Evolutionary conservation across 2,113 vertebrate genomes (phyloP).

Genomic region (Etheostoma cragini): DNA sequence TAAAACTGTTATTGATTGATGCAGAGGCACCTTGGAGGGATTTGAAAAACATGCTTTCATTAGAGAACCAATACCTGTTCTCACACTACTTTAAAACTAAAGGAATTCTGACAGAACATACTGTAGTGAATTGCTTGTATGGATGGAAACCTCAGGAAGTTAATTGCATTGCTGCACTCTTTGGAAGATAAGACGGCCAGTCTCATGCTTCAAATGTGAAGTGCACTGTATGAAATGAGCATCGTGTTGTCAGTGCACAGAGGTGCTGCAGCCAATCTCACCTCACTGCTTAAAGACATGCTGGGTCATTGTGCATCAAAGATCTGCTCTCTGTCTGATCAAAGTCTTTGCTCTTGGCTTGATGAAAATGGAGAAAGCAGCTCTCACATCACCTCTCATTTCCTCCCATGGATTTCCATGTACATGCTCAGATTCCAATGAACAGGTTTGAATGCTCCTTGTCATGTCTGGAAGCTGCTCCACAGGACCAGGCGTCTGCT

Average conservation of each 20-base stretch:
- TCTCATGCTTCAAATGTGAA: neutral
- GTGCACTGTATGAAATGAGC: conserved; percentile 19
- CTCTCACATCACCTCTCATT: conserved; percentile 1
- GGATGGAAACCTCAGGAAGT: neutral
- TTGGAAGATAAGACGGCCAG: neutral
- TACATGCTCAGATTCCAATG: neutral
- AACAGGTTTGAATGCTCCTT: neutral
- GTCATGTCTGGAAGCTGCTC: neutral
- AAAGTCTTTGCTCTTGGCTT: conserved; percentile 15
- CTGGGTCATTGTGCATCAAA: conserved; percentile 27
- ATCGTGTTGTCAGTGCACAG: conserved; percentile 11
- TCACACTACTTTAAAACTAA: neutral
- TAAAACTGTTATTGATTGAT: neutral
- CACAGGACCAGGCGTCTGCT: neutral
- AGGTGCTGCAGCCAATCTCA: conserved; percentile 17
- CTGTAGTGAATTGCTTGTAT: neutral
- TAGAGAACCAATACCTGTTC: neutral
- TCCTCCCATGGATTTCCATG: neutral
- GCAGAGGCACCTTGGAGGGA: neutral
- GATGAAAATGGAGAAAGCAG: conserved; percentile 5
- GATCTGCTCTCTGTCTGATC: conserved; percentile 20
- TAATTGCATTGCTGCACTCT: neutral
- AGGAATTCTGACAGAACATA: neutral
- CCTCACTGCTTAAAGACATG: conserved; percentile 11
- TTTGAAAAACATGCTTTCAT: neutral